phyloP scores from a whole-genome alignment of 2,888 invertebrate species.

The Apodemia zela region DNA sequence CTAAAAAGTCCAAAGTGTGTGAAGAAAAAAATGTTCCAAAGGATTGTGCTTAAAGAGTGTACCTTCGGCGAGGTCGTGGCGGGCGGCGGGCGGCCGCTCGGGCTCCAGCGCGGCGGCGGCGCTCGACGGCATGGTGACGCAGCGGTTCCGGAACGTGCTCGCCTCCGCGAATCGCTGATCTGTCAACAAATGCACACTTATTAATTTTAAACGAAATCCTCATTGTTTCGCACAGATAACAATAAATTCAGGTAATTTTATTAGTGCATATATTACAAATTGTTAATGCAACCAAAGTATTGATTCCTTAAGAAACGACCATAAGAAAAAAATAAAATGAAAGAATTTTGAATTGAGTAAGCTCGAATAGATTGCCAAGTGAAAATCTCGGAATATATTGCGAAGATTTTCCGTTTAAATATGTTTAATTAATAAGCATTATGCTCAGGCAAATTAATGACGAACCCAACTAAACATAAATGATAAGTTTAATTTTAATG shows the following conservation, averaged over 20 bases:
- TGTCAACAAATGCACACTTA: background rate
- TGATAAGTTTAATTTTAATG: background rate
- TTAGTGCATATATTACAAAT: background rate
- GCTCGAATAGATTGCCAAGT: background rate
- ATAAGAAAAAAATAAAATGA: background rate
- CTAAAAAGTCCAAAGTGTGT: no score
- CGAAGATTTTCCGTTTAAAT: background rate
- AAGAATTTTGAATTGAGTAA: background rate
- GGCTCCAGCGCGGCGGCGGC: slow-evolving; percentile 85
- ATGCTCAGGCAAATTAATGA: background rate
- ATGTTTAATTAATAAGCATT: slow-evolving; percentile 7
- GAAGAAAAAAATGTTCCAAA: no score
- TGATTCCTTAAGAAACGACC: background rate
- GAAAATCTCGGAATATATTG: background rate
- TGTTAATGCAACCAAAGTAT: slow-evolving; percentile 3
- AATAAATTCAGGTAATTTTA: background rate
- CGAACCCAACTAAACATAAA: slow-evolving; percentile 9
- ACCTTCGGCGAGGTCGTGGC: slow-evolving; percentile 59
- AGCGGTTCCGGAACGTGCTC: slow-evolving; percentile 82
- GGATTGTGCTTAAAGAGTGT: no score
- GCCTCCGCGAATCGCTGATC: slow-evolving; percentile 51
- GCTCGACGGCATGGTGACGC: slow-evolving; percentile 91
- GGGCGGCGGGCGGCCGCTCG: slow-evolving; percentile 74
- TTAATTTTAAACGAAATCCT: background rate
- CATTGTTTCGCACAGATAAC: no score